Percentiles rank a stretch among this genome's conserved stretches.
Conservation (phyloP, 2,113 vertebrate genomes). For the Falco punctatus region DNA sequence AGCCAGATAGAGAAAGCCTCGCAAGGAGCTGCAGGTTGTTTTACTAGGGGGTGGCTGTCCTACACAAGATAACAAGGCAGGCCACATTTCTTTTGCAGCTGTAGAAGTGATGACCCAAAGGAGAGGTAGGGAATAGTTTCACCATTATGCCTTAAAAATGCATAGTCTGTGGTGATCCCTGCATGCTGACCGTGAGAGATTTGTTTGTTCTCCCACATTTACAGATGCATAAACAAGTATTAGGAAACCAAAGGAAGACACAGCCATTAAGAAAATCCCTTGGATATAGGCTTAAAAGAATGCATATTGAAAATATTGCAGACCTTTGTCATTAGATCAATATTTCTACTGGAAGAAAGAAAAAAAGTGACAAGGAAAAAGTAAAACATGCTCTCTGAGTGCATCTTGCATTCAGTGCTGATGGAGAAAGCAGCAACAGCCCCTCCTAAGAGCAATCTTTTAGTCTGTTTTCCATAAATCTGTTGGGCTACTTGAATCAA, state of each 20-base stretch:
- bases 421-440: neutral
- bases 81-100: neutral
- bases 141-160: neutral
- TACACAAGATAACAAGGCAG: neutral
- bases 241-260: neutral
- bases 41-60: neutral
- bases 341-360: neutral
- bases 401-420: neutral
- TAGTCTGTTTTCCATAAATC: neutral
- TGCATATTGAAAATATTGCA: neutral
- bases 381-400: neutral
- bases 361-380: neutral
- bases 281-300: neutral
- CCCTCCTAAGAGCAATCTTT: neutral
- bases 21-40: neutral
- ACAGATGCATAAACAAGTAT: neutral
- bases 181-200: rapidly evolving
- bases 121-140: neutral
- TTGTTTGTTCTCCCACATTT: neutral
- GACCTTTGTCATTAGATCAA: neutral
- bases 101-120: neutral
- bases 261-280: neutral
- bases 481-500: neutral
- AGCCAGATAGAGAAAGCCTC: neutral
- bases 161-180: neutral